A percentile compares a stretch with the other conserved stretches of the same genome.
Conservation (phyloP, 2,113 vertebrate genomes). For the Larimichthys polyactis region DNA sequence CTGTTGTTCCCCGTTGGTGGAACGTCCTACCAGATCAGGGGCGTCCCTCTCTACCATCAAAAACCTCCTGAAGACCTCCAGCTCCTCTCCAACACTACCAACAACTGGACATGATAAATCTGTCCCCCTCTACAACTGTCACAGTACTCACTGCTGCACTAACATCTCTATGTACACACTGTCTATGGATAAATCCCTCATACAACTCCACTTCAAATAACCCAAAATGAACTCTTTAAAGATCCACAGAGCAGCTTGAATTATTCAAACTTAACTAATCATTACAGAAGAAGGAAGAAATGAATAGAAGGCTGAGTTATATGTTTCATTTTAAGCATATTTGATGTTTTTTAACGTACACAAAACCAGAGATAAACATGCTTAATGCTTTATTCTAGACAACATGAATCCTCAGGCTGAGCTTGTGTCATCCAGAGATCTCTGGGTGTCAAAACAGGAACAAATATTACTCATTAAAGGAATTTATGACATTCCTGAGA, state of each 20-base stretch:
- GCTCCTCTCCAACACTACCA: too few species aligned
- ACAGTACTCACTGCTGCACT: too few species aligned
- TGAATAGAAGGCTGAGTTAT: neutral
- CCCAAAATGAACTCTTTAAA: neutral
- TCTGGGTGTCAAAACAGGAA: neutral
- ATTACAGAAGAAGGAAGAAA: slow-evolving; percentile 3
- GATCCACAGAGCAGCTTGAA: slow-evolving; percentile 23
- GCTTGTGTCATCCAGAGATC: slow-evolving; percentile 1
- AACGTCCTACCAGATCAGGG: too few species aligned
- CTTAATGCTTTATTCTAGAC: neutral
- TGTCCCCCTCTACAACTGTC: too few species aligned
- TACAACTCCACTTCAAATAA: too few species aligned
- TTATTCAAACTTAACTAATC: slow-evolving; percentile 22
- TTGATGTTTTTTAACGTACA: neutral
- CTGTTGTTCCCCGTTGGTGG: too few species aligned
- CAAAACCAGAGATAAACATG: neutral
- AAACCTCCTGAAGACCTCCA: too few species aligned
- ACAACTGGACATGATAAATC: too few species aligned
- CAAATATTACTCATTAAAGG: neutral
- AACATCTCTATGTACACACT: too few species aligned
- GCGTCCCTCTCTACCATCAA: too few species aligned
- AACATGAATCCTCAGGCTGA: neutral
- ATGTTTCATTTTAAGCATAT: neutral
- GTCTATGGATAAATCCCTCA: too few species aligned
- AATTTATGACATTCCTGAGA: too few species aligned